A percentile compares a stretch with the other conserved stretches of the same genome.
These are phyloP conservation scores for Lasaia peninsularis DNA, from an alignment of 1,140 invertebrate genomes.

Conservation along the genomic window DNA sequence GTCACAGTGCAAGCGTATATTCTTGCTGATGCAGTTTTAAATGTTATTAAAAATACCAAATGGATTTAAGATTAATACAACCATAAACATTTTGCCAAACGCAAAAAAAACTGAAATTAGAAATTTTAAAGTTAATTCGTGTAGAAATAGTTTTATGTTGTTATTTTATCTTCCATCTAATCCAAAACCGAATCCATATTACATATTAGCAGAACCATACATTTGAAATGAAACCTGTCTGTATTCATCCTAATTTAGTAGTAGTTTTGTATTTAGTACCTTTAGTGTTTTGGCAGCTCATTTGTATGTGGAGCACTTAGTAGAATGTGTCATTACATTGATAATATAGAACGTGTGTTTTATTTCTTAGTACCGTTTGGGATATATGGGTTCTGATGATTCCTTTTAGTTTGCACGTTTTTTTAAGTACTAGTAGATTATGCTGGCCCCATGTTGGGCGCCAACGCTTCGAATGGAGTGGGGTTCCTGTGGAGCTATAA, in stretches of 20 bases:
- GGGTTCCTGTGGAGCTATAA: slow-evolving; percentile 19
- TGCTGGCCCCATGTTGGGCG: slow-evolving; percentile 28
- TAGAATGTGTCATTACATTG: slow-evolving; percentile 71
- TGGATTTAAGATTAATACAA: no score
- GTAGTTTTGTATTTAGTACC: slow-evolving; percentile 59
- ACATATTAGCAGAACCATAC: no score
- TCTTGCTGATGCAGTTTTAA: no score
- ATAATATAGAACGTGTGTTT: slow-evolving; percentile 71
- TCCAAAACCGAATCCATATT: no score
- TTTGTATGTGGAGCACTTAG: slow-evolving; percentile 63
- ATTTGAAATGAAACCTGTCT: no score
- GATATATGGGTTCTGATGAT: slow-evolving; percentile 50
- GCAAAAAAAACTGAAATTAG: no score
- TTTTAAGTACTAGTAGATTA: slow-evolving; percentile 15
- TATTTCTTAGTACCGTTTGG: slow-evolving; percentile 57
- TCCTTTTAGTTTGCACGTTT: slow-evolving; percentile 52
- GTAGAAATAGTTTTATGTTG: no score
- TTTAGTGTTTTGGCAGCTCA: slow-evolving; percentile 53
- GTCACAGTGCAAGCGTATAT: no score
- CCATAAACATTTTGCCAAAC: no score
- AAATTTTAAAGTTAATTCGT: no score
- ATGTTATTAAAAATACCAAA: no score
- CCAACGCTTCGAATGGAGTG: slow-evolving; percentile 23
- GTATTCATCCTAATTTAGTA: slow-evolving; percentile 19
- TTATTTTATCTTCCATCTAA: no score